Percentiles rank a stretch among this genome's conserved stretches.
phyloP scores from a whole-genome alignment of 2,888 invertebrate species.

The Deilephila porcellus region DNA sequence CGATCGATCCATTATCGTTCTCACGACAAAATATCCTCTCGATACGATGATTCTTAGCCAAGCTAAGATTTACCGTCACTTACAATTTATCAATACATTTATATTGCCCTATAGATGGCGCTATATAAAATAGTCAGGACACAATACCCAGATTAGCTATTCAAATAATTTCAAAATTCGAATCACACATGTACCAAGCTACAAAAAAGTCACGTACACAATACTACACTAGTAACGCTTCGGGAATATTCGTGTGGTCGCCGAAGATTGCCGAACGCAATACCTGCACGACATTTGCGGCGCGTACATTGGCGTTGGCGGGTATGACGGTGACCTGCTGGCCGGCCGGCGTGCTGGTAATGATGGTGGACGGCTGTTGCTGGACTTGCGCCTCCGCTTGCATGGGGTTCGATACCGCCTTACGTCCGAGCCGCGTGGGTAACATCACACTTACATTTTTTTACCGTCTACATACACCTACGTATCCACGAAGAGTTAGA shows the following conservation, averaged over 20 bases:
- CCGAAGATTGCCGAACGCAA: constrained; percentile 54
- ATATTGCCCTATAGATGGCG: no score
- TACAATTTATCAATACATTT: no score
- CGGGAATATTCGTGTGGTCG: constrained; percentile 46
- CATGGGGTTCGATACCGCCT: constrained; percentile 80
- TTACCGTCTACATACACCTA: no score
- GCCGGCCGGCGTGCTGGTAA: constrained; percentile 89
- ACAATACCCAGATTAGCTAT: background rate
- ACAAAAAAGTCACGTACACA: constrained; percentile 35
- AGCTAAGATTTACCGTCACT: no score
- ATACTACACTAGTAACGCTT: constrained; percentile 41
- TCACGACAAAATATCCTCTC: no score
- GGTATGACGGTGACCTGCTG: constrained; percentile 95
- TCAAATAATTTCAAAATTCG: no score
- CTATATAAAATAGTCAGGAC: background rate
- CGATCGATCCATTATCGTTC: no score
- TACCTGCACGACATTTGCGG: constrained; percentile 73
- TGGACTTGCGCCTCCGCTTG: constrained; percentile 71
- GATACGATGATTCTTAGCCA: no score
- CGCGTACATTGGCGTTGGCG: constrained; percentile 75
- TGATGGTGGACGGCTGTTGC: constrained; percentile 83
- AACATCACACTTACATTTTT: background rate
- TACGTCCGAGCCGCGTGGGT: constrained; percentile 37
- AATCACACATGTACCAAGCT: background rate
- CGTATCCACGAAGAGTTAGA: no score